Base-by-base conservation (phyloP, 2,797 vertebrate species). In the Pangasius larnaudii region DNA sequence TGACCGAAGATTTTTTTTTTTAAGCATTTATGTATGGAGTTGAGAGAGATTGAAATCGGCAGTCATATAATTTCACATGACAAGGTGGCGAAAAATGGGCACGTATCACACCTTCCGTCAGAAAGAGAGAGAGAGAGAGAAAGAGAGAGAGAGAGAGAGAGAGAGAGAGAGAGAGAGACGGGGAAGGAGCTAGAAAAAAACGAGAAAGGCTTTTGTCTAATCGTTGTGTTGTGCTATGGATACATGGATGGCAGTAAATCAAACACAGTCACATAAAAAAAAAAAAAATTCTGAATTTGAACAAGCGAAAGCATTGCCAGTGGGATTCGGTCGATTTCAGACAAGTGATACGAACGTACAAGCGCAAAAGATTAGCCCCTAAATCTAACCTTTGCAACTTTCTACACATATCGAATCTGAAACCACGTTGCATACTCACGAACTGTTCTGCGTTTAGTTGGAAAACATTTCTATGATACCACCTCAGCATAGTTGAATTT, bases 71-170 rank as follows among this genome's bases (percentile, higher is more conserved):
- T 81, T 81, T 61, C 2, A 88, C 88, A 46, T 96, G 95, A 95
- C 94, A 95, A 91, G 84, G 88, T 84, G 94, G 92, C 95, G 93
- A 95, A 92, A 94, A 95, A 94, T 84, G 87, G 83, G 79, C 86
- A 85, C 84, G 89, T 85, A 85, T 89, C 77, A 56, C 75, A 36
- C 86, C 42, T 72, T 83, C 53, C 4, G 16, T 46, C 24, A 77
- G 14, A 89, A 11, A 61, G 51, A 78, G 82, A 51, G 58, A 75
- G 83, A 90, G 84, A 71, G 83, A 49, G 22, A 11, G 42, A 24
- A 11, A 27, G 39, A n/a, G 74, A 16, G 27, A 16, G 24, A 51
- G 46, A 7, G 4, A 8, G 27, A n/a, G 74, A 16, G 27, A 16
- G 24, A 51, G 46, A 7, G 4, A 8, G 27, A 39, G n/a, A 83